phyloP scores from a whole-genome alignment of 2,888 invertebrate genomes.

The Lycia hirtaria region DNA sequence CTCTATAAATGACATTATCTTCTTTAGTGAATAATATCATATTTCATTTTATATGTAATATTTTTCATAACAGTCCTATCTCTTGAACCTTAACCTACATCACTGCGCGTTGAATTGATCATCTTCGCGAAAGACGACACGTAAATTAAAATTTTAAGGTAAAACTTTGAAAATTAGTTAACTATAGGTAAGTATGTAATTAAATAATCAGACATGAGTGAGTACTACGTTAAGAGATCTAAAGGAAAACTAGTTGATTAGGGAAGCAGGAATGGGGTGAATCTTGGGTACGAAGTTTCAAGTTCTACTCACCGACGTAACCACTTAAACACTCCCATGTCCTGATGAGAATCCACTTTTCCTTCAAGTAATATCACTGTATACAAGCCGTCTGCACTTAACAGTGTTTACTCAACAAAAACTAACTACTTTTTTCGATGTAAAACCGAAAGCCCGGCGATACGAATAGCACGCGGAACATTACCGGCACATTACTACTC shows the following conservation, averaged over 20 bases:
- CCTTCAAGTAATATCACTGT: slow-evolving; percentile 47
- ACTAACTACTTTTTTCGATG: slow-evolving; percentile 54
- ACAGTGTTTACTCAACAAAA: slow-evolving; percentile 31
- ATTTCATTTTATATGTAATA: too few species aligned
- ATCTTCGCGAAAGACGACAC: too few species aligned
- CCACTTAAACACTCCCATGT: slow-evolving; percentile 83
- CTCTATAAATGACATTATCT: too few species aligned
- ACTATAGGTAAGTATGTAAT: too few species aligned
- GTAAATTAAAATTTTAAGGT: too few species aligned
- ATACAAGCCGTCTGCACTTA: slow-evolving; percentile 44
- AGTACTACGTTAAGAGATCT: not conserved
- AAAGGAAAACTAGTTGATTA: not conserved
- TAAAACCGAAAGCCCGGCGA: slow-evolving; percentile 61
- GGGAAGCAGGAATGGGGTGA: not conserved
- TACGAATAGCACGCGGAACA: slow-evolving; percentile 68
- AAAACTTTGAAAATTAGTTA: too few species aligned
- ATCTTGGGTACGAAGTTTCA: not conserved
- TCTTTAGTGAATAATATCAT: too few species aligned
- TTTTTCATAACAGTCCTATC: too few species aligned
- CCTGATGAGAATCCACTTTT: slow-evolving; percentile 73
- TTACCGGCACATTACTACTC: slow-evolving; percentile 74
- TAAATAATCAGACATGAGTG: too few species aligned
- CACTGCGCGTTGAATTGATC: too few species aligned
- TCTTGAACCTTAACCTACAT: too few species aligned
- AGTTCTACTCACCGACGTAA: slow-evolving; percentile 75